A percentile compares a stretch with the other conserved stretches of the same genome.
Evolutionary conservation across 2,797 vertebrate species (phyloP).

Genomic region (Danionella dracula): DNA sequence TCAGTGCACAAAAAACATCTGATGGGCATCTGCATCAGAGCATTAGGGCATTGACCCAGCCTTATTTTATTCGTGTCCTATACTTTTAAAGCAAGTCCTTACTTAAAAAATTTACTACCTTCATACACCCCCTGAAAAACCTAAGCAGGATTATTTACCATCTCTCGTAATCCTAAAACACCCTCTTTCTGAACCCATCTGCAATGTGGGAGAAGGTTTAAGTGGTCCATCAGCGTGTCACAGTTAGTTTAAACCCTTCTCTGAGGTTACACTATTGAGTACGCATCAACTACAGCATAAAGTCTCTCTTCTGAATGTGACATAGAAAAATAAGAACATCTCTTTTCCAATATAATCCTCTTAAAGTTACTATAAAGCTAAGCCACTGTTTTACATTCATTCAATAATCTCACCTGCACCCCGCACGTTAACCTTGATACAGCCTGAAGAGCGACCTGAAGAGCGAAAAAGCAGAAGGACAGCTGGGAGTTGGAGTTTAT

Average conservation of each 20-base stretch:
- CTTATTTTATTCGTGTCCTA: not conserved
- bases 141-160: conserved; percentile 28
- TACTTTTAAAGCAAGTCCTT: not conserved
- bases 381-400: conserved; percentile 50
- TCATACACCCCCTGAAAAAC: conserved; percentile 15
- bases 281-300: conserved; percentile 9
- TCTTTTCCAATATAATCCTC: conserved; percentile 27
- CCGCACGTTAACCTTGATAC: not conserved
- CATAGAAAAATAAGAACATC: conserved; percentile 56
- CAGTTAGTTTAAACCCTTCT: conserved; percentile 67
- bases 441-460: not conserved
- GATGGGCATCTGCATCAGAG: not conserved
- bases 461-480: not conserved
- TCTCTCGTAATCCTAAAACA: conserved; percentile 1
- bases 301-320: conserved; percentile 29
- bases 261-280: conserved; percentile 23
- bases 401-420: conserved; percentile 31
- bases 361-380: conserved; percentile 34
- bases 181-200: conserved; percentile 25
- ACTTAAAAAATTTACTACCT: not conserved
- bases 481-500: not conserved
- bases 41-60: not conserved
- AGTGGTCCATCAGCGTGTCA: conserved; percentile 57
- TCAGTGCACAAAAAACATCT: conserved; percentile 7
- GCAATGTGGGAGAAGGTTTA: conserved; percentile 34